Evolutionary conservation across 2,888 invertebrate genomes (phyloP).

Genomic region (Liposcelis brunnea): DNA sequence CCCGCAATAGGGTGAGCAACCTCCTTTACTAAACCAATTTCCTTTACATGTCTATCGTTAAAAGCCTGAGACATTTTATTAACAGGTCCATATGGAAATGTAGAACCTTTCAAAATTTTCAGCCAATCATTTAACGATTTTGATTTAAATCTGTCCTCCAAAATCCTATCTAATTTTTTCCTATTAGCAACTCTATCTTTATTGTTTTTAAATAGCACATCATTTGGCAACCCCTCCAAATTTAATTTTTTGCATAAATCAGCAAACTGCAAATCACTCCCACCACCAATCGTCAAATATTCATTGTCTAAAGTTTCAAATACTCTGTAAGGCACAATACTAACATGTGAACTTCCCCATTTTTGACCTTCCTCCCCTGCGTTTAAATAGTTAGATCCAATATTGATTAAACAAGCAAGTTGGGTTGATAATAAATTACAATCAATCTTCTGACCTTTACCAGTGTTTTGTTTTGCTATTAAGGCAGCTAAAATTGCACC

Average conservation of each 20-base stretch:
- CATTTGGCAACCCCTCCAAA: constrained; percentile 37
- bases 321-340: constrained; percentile 86
- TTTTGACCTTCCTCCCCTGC: constrained; percentile 41
- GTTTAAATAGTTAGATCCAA: constrained; percentile 81
- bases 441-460: constrained; percentile 80
- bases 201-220: constrained; percentile 55
- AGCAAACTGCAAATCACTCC: constrained; percentile 64
- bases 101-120: constrained; percentile 45
- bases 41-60: constrained; percentile 66
- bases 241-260: constrained; percentile 49
- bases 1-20: constrained; percentile 52
- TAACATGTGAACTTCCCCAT: constrained; percentile 88
- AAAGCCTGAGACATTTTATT: constrained; percentile 71
- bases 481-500: constrained; percentile 88
- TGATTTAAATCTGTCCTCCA: constrained; percentile 39
- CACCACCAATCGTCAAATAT: constrained; percentile 72
- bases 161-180: constrained; percentile 40
- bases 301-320: constrained; percentile 63
- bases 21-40: constrained; percentile 52
- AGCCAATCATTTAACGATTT: constrained; percentile 63
- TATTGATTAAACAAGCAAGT: constrained; percentile 71
- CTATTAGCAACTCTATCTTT: constrained; percentile 58
- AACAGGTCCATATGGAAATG: constrained; percentile 80
- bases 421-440: constrained; percentile 89
- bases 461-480: constrained; percentile 55